Evolutionary conservation across 2,797 vertebrate genomes (phyloP), one percentile per base, ranked within the genome.

Genomic region (Eulemur coronatus): DNA sequence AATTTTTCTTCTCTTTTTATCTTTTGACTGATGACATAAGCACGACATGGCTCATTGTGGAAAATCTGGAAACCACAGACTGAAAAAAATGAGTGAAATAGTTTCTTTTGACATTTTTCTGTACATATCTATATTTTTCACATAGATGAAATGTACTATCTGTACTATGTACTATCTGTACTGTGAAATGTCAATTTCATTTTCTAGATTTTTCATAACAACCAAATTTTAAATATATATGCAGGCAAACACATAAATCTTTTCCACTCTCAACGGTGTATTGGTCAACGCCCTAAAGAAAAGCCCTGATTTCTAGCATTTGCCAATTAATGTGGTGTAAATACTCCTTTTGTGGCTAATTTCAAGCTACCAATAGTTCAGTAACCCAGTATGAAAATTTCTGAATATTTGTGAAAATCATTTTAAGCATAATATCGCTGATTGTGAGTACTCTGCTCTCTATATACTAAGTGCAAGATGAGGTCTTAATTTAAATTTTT

Each of bases 121-220:
- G 11, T 35, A n/a, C 0, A 35, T 22, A 28, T 41, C 7, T 11
- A 1, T 63, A 35, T 75, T 79, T 91, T 59, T 50, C 15, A 92
- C 24, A 50, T 28, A 52, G 87, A 67, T 55, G 10, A 94, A 52
- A 65, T 55, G 38, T 6, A 30, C 24, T 72, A 18, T 84, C 28
- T 65, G 69, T 43, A 10, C 43, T 43, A 43, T 43, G 9, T 6
- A 26, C 24, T 72, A 18, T 84, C 28, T 46, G 43, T 46, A 46
- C 43, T 46, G 10, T 46, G 43, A 46, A 46, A 46, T 46, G 28
- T 50, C 24, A 76, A n/a, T 0, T 79, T 75, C 4, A 67, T 61
- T 94, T 92, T 17, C 55, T 89, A 84, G 24, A 90, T 20, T 48
- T 95, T 94, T 67, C 14, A 52, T 46, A 73, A 84, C n/a, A 73